phyloP scores from a whole-genome alignment of 2,113 vertebrate species.

The Reinhardtius hippoglossoides region DNA sequence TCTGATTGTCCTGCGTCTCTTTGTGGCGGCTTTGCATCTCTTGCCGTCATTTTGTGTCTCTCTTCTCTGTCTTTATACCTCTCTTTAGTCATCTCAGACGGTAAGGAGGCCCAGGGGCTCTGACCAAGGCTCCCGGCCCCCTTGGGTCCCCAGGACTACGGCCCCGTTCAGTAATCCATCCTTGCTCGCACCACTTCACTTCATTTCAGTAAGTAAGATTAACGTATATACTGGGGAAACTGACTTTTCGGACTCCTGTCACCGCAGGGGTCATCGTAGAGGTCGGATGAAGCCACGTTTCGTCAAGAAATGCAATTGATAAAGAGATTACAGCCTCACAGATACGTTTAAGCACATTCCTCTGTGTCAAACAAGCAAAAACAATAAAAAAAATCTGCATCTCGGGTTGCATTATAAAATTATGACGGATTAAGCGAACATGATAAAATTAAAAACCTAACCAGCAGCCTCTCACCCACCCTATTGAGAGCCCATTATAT shows the following conservation, averaged over 20 bases:
- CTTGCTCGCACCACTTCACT: neutral
- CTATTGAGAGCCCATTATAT: conserved; percentile 54
- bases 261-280: conserved; percentile 1
- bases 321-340: neutral
- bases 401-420: conserved; percentile 20
- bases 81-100: neutral
- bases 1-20: no score
- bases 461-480: conserved; percentile 10
- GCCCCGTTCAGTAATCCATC: neutral
- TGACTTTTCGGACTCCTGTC: neutral
- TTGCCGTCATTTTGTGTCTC: no score
- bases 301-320: neutral
- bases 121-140: neutral
- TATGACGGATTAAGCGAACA: conserved; percentile 2
- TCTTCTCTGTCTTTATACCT: no score
- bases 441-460: conserved; percentile 10
- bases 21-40: no score
- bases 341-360: no score
- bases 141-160: neutral
- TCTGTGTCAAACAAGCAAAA: conserved; percentile 7
- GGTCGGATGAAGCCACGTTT: neutral
- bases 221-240: neutral
- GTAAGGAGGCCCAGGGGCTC: neutral
- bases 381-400: neutral
- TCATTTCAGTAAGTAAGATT: neutral